Percentiles rank a stretch among this genome's conserved stretches.
phyloP scores from a whole-genome alignment of 2,113 vertebrate genomes.

The Rhombomys opimus region DNA sequence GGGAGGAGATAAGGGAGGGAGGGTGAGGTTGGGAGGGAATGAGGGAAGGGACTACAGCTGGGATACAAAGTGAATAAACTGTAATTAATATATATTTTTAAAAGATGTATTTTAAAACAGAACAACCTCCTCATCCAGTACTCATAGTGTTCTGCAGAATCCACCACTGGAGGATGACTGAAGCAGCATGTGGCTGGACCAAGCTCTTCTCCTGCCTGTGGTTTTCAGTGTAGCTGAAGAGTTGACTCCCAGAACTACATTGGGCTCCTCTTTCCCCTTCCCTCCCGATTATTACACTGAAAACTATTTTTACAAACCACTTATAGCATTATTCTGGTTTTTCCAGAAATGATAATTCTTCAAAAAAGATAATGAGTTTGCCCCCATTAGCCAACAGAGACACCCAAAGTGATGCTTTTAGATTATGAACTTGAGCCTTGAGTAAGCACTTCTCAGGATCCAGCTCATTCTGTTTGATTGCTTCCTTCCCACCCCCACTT shows the following conservation, averaged over 20 bases:
- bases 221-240: background rate
- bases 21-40: no score
- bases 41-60: no score
- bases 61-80: no score
- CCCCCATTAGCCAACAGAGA: background rate
- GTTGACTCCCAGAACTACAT: background rate
- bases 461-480: background rate
- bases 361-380: background rate
- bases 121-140: background rate
- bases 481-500: background rate
- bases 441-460: background rate
- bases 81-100: background rate
- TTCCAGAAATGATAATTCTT: background rate
- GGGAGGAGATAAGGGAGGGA: no score
- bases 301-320: background rate
- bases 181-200: background rate
- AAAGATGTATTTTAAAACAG: background rate
- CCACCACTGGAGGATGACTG: background rate
- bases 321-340: background rate
- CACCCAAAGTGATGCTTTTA: background rate
- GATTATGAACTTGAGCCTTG: background rate
- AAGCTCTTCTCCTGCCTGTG: no score
- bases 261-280: background rate
- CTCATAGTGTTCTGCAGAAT: background rate
- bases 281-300: background rate